Base-by-base conservation (phyloP, 2,888 invertebrate genomes). In the Hanleya hanleyi region DNA sequence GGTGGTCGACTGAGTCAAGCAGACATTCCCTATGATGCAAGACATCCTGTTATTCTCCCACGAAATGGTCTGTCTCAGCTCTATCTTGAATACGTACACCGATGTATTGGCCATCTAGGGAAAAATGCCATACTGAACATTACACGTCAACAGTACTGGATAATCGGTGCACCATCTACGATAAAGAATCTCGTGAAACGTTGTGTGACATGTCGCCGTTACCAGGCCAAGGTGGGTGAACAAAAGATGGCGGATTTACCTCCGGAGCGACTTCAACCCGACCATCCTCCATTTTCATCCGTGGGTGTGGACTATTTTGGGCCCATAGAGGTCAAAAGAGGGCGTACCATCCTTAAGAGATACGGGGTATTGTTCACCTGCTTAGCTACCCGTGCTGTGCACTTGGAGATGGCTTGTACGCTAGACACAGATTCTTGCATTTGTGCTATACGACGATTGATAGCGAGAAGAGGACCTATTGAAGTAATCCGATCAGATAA, bases 281-380 rank as follows among this genome's bases (percentile, higher is more conserved):
- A 5, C n/a, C 2, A 71, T 33, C 35, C 65, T 1, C 47, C 51
- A 36, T 73, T 73, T 41, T 3, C 49, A 6, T 37, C 9, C 33
- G 69, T 64, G n/a, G 73, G 69, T 7, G 33, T 70, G 22, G 73
- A 73, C 29, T 71, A 36, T 29, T 73, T 71, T 66, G 70, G 70
- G 12, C 64, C 73, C 4, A 37, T 73, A 18, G 18, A 35, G 29
- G 69, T 73, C 18, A 47, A 65, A 26, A 3, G 51, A 29, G 66
- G 33, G 22, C 29, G 64, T 7, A 65, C 26, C 15, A 22, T 15
- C 15, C 64, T 65, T n/a, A 73, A 73, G 61, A 62, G 73, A 29
- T 73, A 65, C 33, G 73, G 73, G n/a, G 72, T 70, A 62, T 5
- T 73, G 29, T 73, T 73, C 41, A 73, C 70, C 6, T 73, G 73